These are phyloP conservation scores for Campoletis raptor DNA, from an alignment of 2,888 invertebrate genomes.

Conservation along the genomic window DNA sequence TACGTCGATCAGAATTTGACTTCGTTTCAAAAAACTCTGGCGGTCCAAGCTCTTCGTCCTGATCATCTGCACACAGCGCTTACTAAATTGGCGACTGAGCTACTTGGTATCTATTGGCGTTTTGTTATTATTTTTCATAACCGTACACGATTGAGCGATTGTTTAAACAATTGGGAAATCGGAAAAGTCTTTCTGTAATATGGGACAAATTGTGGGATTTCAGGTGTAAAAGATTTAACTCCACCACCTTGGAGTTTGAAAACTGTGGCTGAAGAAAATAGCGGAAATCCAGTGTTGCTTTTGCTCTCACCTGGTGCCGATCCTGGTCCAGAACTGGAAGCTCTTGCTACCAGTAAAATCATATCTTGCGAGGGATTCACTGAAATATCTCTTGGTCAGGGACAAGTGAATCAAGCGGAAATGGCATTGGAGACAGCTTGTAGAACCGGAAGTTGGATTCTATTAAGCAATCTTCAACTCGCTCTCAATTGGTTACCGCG, in stretches of 20 bases:
- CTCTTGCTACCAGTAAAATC: conserved; percentile 86
- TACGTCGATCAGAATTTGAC: conserved; percentile 86
- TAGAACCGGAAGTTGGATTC: conserved; percentile 82
- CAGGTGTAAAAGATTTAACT: conserved; percentile 85
- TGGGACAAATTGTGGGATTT: neutral
- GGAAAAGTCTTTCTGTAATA: neutral
- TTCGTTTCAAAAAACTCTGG: conserved; percentile 92
- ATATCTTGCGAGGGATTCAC: conserved; percentile 74
- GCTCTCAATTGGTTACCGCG: conserved; percentile 83
- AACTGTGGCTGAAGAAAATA: conserved; percentile 87
- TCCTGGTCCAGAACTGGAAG: conserved; percentile 93
- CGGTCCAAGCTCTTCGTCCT: conserved; percentile 93
- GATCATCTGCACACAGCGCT: conserved; percentile 93
- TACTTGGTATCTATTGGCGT: conserved; percentile 86
- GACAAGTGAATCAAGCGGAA: conserved; percentile 88
- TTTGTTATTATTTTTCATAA: neutral
- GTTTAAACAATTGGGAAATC: neutral
- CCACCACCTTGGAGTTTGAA: conserved; percentile 87
- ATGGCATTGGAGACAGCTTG: conserved; percentile 84
- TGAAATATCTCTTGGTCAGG: conserved; percentile 93
- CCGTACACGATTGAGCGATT: neutral
- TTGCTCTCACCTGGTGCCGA: conserved; percentile 96
- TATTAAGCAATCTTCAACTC: conserved; percentile 82
- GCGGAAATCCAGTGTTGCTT: conserved; percentile 91
- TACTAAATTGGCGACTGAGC: conserved; percentile 89